Evolutionary conservation across 2,888 invertebrate species (phyloP), one percentile per base, ranked within the genome.

Genomic region (Galerucella calmariensis): DNA sequence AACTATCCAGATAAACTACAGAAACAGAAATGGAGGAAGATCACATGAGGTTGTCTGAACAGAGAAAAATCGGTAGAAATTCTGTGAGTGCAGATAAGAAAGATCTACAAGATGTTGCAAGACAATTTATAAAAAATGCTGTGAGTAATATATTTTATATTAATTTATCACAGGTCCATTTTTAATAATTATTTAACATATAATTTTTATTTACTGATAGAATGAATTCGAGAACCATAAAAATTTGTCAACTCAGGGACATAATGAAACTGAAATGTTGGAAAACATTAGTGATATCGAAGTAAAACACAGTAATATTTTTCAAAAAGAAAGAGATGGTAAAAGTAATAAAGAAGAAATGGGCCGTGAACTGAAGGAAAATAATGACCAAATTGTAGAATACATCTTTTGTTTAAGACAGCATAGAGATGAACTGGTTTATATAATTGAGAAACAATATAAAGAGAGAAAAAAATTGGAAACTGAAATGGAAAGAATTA

Each of bases 401-500:
- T 85, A 81, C 74, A 78, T 87, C 20, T 65, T 77, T 16, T 76
- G 80, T 24, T 75, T 87, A 35, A 81, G 82, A 72, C 74, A 76
- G 12, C 85, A 86, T 77, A 74, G 85, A n/a, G 82, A 84, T 20
- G 85, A 85, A 68, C 75, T 86, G 27, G 77, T 75, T 20, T 78
- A 73, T 61, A 75, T 86, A 27, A 83, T 87, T 16, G 81, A 83
- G 16, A 84, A 83, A 68, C 86, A 86, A 71, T 82, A 83, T 74
- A 80, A 81, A 63, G 86, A 86, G 71, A 81, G 84, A 72, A 78
- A 79, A 61, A 81, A 80, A 71, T 78, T 86, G 20, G 80, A 82
- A 71, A 79, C 79, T 10, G 85, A 85, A 74, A 82, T 86, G 68
- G 86, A 86, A 78, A 81, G 83, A 46, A 79, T 86, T 16, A 82